A percentile compares a stretch with the other conserved stretches of the same genome.
phyloP scores from a whole-genome alignment of 2,113 vertebrate species.

The Orycteropus afer region DNA sequence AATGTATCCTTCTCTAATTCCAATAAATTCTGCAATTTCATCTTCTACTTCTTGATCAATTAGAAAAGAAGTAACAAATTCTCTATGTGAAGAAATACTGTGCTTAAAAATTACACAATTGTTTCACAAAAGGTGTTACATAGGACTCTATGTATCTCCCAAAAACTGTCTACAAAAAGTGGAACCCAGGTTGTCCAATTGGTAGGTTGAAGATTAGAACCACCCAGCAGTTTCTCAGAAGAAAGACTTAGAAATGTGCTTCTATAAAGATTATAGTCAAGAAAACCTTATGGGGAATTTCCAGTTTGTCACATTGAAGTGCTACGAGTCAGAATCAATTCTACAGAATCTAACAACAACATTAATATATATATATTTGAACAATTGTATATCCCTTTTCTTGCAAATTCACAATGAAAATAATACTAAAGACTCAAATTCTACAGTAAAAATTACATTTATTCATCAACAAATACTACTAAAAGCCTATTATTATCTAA shows the following conservation, averaged over 20 bases:
- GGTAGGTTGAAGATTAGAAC: too few species aligned
- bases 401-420: not conserved
- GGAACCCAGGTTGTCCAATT: too few species aligned
- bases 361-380: not conserved
- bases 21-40: not conserved
- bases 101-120: constrained; percentile 36
- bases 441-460: not conserved
- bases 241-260: not conserved
- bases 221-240: not conserved
- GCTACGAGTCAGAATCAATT: not conserved
- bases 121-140: not conserved
- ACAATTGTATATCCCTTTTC: not conserved
- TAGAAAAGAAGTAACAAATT: constrained; percentile 5
- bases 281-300: not conserved
- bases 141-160: not conserved
- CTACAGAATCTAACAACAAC: not conserved
- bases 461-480: not conserved
- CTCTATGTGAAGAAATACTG: constrained; percentile 10
- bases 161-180: not conserved
- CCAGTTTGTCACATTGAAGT: not conserved
- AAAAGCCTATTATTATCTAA: not conserved
- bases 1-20: not conserved
- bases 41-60: constrained; percentile 32
- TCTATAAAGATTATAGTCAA: not conserved
- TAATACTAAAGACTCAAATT: not conserved